Evolutionary conservation across 2,113 vertebrate species (phyloP).

Genomic region (Aix galericulata): DNA sequence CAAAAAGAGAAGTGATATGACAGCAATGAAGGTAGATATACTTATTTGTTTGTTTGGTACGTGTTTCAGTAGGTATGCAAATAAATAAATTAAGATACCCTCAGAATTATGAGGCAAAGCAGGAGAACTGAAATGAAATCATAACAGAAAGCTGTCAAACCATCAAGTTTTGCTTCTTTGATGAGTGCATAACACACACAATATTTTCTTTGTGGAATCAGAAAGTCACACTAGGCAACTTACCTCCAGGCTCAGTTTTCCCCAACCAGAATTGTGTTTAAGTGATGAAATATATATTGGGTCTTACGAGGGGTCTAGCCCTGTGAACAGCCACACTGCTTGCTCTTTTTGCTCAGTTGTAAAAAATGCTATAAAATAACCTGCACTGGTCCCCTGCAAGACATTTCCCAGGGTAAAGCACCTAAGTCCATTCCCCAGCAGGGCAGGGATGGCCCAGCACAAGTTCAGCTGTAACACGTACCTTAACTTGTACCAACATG

Average conservation of each 20-base stretch:
- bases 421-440: not conserved
- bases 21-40: not conserved
- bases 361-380: not conserved
- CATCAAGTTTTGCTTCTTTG: not conserved
- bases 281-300: not conserved
- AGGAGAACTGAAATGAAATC: not conserved
- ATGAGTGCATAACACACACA: not conserved
- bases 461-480: accelerated
- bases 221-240: not conserved
- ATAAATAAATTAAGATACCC: not conserved
- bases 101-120: not conserved
- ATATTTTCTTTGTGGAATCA: not conserved
- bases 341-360: not conserved
- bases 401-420: accelerated
- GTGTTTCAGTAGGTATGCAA: not conserved
- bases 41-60: not conserved
- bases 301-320: not conserved
- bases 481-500: accelerated
- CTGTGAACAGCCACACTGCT: not conserved
- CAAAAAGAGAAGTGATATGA: not conserved
- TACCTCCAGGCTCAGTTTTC: not conserved
- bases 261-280: not conserved
- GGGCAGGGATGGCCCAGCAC: accelerated
- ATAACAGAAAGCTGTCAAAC: not conserved
- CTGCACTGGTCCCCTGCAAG: not conserved